These are phyloP conservation scores for Papilio protenor DNA, from an alignment of 2,888 invertebrate genomes.

Conservation along the genomic window DNA sequence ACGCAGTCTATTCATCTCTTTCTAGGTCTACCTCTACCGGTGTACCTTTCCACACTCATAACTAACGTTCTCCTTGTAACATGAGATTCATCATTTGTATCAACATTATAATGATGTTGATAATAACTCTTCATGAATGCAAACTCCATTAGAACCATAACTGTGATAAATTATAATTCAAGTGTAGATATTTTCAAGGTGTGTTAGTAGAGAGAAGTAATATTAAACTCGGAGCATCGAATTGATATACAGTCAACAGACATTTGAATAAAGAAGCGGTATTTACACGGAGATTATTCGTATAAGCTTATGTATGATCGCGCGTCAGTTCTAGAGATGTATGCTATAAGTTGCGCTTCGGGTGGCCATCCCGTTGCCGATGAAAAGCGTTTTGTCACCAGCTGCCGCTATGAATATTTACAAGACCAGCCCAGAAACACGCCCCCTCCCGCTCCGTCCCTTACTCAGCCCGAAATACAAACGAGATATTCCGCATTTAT, in stretches of 20 bases:
- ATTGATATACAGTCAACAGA: conserved; percentile 26
- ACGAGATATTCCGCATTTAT: conserved; percentile 51
- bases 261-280: conserved; percentile 42
- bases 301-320: conserved; percentile 57
- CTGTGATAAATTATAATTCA: conserved; percentile 10
- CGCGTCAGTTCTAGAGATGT: conserved; percentile 61
- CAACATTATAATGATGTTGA: not conserved
- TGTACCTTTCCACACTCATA: too few species aligned
- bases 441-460: conserved; percentile 56
- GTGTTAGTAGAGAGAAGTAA: conserved; percentile 1
- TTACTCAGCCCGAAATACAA: conserved; percentile 51
- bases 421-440: conserved; percentile 61
- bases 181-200: not conserved
- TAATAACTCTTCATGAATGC: not conserved
- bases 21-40: too few species aligned
- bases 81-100: too few species aligned
- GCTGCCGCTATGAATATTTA: conserved; percentile 77
- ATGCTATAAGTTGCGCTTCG: conserved; percentile 72
- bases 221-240: conserved; percentile 16
- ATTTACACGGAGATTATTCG: conserved; percentile 40
- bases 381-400: conserved; percentile 74
- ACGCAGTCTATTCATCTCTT: too few species aligned
- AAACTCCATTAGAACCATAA: conserved; percentile 2
- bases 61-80: too few species aligned
- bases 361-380: conserved; percentile 67